phyloP scores from a whole-genome alignment of 2,797 vertebrate genomes.

The Craterocephalus amniculus region DNA sequence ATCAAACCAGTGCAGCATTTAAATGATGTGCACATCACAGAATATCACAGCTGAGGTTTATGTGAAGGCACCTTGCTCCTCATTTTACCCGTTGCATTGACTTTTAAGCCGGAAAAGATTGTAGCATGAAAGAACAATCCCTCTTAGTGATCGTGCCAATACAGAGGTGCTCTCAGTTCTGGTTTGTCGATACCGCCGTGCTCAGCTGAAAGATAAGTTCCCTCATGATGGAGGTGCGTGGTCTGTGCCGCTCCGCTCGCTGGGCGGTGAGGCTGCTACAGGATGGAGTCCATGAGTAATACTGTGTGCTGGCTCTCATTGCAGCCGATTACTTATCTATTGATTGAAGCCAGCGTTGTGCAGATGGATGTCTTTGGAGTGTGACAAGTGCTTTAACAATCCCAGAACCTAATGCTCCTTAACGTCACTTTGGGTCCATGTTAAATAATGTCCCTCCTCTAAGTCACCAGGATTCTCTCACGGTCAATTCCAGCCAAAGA shows the following conservation, averaged over 20 bases:
- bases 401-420: conserved; percentile 80
- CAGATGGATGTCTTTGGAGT: conserved; percentile 83
- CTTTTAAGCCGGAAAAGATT: conserved; percentile 50
- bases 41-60: conserved; percentile 14
- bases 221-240: conserved; percentile 58
- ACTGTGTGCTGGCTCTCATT: conserved; percentile 76
- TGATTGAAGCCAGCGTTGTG: conserved; percentile 79
- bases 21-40: conserved; percentile 16
- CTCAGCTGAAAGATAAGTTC: conserved; percentile 73
- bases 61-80: conserved; percentile 19
- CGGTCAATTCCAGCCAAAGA: conserved; percentile 62
- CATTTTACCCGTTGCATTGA: conserved; percentile 40
- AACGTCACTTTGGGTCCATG: conserved; percentile 78
- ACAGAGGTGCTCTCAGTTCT: conserved; percentile 62
- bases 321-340: conserved; percentile 86
- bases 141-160: conserved; percentile 57
- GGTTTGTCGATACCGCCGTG: conserved; percentile 64
- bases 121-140: conserved; percentile 52
- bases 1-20: conserved; percentile 7
- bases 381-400: conserved; percentile 83
- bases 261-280: conserved; percentile 65
- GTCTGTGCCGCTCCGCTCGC: conserved; percentile 49
- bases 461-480: conserved; percentile 75
- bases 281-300: conserved; percentile 76
- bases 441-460: conserved; percentile 82